Base-by-base conservation (phyloP, 37 sponge, comb jelly and placozoan species). In the Aphrocallistes beatrix region DNA sequence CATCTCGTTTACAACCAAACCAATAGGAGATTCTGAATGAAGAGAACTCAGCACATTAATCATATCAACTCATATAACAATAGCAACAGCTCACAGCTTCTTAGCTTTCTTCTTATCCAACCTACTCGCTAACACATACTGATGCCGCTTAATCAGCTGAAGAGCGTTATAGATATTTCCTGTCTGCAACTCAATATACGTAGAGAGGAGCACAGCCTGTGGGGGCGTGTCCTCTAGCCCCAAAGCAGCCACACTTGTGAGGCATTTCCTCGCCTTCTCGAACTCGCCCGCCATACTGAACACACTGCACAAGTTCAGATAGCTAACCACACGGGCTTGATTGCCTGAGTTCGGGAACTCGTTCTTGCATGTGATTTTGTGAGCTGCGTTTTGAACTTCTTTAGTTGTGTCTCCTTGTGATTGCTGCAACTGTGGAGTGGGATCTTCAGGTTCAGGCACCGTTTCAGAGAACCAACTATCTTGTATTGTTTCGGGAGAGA, bases 111-210 rank as follows among this genome's bases (percentile, higher is more conserved):
- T 86, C 13, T 37, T 81, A 32, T 39, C 82, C 23, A 81, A 23
- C 13, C 82, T 38, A 1, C 37, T 36, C 10, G 34, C 47, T 38
- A 86, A 51, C 39, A 89, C 81, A 9, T 84, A 85, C 37, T 90
- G 88, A 25, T 85, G 60, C 36, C 51, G 85, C 37, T 89, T 88
- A 37, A 92, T 87, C 36, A 90, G 83, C 21, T 88, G 88, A 16
- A 92, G 81, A 37, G 90, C 90, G 39, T 51, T 37, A n/a, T 84
- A 75, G 1, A 82, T 83, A 60, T 90, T 92, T 8, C 92, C 92
- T 51, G 89, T 84, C 87, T 86, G 91, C 17, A 97, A 87, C 40
- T 97, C 98, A 38, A 97, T 90, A 81, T 91, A 97, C 13, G 90
- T 93, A 51, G 95, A 89, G 1, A 97, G 82, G 28, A 94, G 89